Evolutionary conservation across 2,888 invertebrate species (phyloP), one percentile per base, ranked within the genome.

Genomic region (Nyleta sp.): DNA sequence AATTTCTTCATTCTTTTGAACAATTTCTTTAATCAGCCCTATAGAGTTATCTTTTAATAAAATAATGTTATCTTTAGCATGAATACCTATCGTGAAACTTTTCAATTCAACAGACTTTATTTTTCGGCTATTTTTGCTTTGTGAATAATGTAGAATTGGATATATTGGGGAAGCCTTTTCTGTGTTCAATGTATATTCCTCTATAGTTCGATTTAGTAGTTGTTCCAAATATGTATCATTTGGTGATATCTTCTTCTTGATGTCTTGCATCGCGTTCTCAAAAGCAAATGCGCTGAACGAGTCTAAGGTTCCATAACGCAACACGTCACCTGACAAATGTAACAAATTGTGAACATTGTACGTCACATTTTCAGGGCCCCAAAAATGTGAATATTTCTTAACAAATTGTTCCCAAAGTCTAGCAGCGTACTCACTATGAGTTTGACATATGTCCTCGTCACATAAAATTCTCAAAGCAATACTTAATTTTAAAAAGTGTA

Each of bases 271-370:
- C 3, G 24, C 24, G 24, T 24, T 24, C 24, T 24, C 44, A 20
- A 46, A 46, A 46, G 17, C 20, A 10, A 50, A 50, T 13, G 53
- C 53, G 10, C 17, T 17, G 31, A 35, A 53, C 1, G 1, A 8
- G n/a, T 53, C 53, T 15, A 81, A 46, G 1, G 60, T 18, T 28
- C 50, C 50, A 18, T 11, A 50, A 11, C 28, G 24, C n/a, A 50
- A 31, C 1, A 33, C 31, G 5, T n/a, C 67, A 24, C 59, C 64
- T n/a, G 76, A 33, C 5, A 87, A 53, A 77, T 87, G 85, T 13
- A 80, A 28, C 0, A 87, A 50, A 20, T 62, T 64, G 67, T 87
- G 86, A 15, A 85, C 64, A 74, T 85, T 85, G 60, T 87, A 84
- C 0, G 81, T 73, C 8, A 84, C 20, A 35, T 68, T 78, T 13